These are phyloP conservation scores for Lampropteryx suffumata DNA, from an alignment of 2,888 invertebrate genomes.

Conservation along the genomic window DNA sequence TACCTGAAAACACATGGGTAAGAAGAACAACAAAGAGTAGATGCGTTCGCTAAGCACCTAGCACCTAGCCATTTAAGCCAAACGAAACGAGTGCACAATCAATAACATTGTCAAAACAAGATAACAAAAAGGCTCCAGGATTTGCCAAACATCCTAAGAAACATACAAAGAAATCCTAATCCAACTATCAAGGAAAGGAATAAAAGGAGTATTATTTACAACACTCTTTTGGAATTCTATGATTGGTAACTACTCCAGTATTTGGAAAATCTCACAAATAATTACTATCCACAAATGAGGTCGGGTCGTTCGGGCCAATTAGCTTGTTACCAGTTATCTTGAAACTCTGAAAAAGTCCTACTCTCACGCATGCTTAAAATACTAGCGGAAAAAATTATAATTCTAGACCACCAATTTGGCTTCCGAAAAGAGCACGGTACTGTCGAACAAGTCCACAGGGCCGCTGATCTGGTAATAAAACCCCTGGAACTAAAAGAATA, in stretches of 20 bases:
- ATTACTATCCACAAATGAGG: neutral
- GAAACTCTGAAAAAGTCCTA: neutral
- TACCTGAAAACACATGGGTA: too few species aligned
- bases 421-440: neutral
- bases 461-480: neutral
- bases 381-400: neutral
- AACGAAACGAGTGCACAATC: too few species aligned
- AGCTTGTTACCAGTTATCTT: neutral
- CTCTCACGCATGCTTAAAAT: neutral
- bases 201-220: neutral
- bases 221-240: too few species aligned
- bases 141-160: neutral
- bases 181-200: neutral
- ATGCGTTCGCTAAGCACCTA: too few species aligned
- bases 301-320: neutral
- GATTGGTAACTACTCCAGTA: neutral
- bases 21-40: too few species aligned
- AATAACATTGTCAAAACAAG: too few species aligned
- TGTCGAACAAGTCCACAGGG: neutral
- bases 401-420: neutral
- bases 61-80: too few species aligned
- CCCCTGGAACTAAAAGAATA: neutral
- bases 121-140: neutral
- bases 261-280: neutral
- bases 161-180: neutral